A percentile compares a stretch with the other conserved stretches of the same genome.
Evolutionary conservation across 2,113 vertebrate genomes (phyloP).

Genomic region (Onychostruthus taczanowskii): DNA sequence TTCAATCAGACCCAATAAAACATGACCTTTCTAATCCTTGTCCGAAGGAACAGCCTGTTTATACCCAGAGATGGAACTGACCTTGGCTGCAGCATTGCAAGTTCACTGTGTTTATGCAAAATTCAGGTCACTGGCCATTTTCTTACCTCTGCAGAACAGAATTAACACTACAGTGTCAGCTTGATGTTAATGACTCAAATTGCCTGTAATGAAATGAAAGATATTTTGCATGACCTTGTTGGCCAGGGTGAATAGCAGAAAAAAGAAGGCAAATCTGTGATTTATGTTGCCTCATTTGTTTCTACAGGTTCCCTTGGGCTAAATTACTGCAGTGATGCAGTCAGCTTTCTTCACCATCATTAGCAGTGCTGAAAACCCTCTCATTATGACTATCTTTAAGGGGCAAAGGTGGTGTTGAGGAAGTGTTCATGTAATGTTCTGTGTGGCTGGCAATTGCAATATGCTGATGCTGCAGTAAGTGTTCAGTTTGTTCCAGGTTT

Average conservation of each 20-base stretch:
- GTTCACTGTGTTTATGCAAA: background rate
- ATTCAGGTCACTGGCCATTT: background rate
- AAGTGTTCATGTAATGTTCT: background rate
- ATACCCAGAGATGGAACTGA: background rate
- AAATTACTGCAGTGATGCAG: background rate
- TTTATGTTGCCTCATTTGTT: background rate
- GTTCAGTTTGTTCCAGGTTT: background rate
- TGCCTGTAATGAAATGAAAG: constrained; percentile 8
- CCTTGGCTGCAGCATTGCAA: background rate
- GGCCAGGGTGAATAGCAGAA: background rate
- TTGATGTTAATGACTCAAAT: constrained; percentile 3
- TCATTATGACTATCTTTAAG: background rate
- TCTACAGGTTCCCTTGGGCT: background rate
- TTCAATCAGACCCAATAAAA: background rate
- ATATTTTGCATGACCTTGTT: background rate
- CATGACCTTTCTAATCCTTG: background rate
- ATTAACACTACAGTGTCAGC: background rate
- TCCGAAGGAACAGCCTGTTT: background rate
- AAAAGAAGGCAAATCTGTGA: background rate
- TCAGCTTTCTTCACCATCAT: background rate
- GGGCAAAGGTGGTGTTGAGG: background rate
- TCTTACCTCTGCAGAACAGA: background rate
- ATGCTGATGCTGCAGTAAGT: background rate
- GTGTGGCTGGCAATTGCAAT: background rate
- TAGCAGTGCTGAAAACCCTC: background rate